phyloP scores from a whole-genome alignment of 2,113 vertebrate genomes.

The Cyanoderma ruficeps region DNA sequence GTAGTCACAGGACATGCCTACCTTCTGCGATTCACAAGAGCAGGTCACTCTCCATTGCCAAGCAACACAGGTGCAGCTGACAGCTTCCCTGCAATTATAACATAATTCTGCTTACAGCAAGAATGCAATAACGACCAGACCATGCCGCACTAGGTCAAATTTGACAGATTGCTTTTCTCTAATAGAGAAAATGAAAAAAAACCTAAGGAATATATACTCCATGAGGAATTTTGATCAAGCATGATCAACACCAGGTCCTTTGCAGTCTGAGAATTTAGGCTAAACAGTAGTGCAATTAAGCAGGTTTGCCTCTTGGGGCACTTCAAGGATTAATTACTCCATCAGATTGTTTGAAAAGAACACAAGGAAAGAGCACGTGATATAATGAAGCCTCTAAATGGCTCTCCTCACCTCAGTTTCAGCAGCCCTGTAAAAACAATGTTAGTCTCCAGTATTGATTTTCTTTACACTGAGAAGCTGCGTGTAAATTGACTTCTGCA shows the following conservation, averaged over 20 bases:
- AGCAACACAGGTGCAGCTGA: background rate
- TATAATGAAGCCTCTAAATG: background rate
- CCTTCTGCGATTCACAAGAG: background rate
- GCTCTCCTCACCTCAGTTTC: background rate
- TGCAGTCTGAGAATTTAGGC: background rate
- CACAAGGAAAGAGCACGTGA: background rate
- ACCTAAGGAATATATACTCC: background rate
- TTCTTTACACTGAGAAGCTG: background rate
- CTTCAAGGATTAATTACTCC: constrained; percentile 48
- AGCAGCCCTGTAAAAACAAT: background rate
- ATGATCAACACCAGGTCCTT: background rate
- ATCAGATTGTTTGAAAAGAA: background rate
- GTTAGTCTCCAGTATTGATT: background rate
- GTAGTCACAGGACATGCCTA: background rate
- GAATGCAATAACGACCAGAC: background rate
- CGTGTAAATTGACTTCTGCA: background rate
- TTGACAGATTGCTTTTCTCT: background rate
- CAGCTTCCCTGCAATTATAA: background rate
- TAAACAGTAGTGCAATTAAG: constrained; percentile 15
- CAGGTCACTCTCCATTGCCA: background rate
- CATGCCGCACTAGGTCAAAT: background rate
- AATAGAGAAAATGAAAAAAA: background rate
- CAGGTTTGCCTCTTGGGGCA: constrained; percentile 12
- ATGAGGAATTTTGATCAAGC: background rate
- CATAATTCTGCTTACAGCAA: background rate